These are phyloP conservation scores for Marcusenius ussheri DNA, from an alignment of 2,113 vertebrate species.

Conservation along the genomic window DNA sequence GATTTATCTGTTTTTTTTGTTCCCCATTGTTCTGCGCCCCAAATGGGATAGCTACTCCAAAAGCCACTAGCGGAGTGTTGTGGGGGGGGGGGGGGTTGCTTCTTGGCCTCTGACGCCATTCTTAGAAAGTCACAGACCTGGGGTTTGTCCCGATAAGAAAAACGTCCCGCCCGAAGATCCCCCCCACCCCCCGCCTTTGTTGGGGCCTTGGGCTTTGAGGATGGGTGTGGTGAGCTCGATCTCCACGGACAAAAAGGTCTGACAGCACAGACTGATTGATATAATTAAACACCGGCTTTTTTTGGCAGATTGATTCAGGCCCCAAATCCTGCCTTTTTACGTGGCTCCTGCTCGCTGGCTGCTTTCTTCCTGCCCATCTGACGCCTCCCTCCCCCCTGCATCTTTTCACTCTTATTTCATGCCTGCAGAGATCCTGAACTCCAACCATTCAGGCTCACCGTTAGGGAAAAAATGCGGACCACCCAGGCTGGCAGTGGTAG, in stretches of 20 bases:
- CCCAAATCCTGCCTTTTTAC: constrained; percentile 14
- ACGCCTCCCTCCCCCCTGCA: background rate
- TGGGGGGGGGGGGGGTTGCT: background rate
- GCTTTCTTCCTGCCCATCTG: background rate
- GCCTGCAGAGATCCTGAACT: constrained; percentile 28
- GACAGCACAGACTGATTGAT: constrained; percentile 5
- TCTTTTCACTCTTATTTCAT: constrained; percentile 26
- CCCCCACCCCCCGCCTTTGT: background rate
- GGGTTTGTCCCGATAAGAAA: constrained; percentile 2
- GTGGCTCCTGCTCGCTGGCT: background rate
- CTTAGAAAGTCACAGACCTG: background rate
- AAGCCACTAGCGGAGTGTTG: background rate
- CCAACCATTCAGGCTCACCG: background rate
- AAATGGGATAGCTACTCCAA: background rate
- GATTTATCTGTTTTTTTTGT: background rate
- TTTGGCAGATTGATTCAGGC: constrained; percentile 6
- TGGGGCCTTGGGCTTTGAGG: background rate
- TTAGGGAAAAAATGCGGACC: constrained; percentile 33
- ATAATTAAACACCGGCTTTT: background rate
- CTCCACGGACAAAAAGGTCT: background rate
- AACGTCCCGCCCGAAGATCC: background rate
- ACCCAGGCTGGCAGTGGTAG: constrained; percentile 30
- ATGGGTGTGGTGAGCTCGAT: background rate
- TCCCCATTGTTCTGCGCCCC: background rate
- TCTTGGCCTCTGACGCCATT: background rate